Percentiles rank a stretch among this genome's conserved stretches.
These are phyloP conservation scores for Crossocerus cetratus DNA, from an alignment of 2,888 invertebrate species.

Conservation along the genomic window DNA sequence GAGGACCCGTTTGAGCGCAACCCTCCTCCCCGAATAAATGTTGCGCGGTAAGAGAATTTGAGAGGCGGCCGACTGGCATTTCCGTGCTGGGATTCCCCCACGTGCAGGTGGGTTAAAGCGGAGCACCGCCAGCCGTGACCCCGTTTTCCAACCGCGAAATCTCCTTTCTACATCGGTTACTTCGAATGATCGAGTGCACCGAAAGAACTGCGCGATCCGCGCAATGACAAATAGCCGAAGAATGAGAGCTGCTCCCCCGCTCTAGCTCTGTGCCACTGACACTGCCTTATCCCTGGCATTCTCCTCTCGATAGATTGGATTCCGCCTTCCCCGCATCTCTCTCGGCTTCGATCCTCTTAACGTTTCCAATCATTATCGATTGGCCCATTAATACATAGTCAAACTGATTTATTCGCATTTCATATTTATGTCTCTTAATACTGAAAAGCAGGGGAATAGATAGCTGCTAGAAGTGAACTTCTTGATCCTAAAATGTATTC, in stretches of 20 bases:
- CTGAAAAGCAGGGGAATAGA: no score
- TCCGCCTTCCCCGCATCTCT: background rate
- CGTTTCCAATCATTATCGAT: background rate
- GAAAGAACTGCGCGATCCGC: background rate
- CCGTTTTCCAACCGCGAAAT: slow-evolving; percentile 36
- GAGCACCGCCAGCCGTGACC: slow-evolving; percentile 33
- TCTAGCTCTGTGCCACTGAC: no score
- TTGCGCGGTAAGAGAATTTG: background rate
- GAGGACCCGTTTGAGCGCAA: no score
- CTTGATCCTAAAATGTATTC: slow-evolving; percentile 39
- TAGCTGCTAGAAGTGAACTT: background rate
- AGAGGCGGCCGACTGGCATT: background rate
- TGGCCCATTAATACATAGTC: background rate
- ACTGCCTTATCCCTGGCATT: background rate
- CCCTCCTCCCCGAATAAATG: no score
- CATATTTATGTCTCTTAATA: no score
- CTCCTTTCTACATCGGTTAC: slow-evolving; percentile 27
- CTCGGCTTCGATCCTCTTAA: background rate
- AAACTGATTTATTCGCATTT: background rate
- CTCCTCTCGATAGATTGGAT: background rate
- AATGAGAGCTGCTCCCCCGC: background rate
- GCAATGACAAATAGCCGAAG: background rate
- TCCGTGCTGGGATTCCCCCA: background rate
- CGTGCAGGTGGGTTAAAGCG: slow-evolving; percentile 28
- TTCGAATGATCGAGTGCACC: slow-evolving; percentile 24